phyloP scores from a whole-genome alignment of 2,888 invertebrate genomes.

The Deilephila porcellus region DNA sequence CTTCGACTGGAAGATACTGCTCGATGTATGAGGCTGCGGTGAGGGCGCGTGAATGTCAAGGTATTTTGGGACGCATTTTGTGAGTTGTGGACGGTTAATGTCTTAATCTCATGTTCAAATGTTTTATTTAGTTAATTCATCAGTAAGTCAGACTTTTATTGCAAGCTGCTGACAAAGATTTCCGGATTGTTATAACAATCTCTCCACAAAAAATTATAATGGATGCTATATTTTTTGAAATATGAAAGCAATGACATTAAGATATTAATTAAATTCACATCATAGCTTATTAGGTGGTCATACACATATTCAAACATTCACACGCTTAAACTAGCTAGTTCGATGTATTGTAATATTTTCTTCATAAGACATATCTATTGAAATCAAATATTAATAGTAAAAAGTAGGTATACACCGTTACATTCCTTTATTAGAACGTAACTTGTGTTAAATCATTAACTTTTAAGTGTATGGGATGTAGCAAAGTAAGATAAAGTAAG shows the following conservation, averaged over 20 bases:
- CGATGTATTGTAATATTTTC: neutral
- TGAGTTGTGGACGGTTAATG: neutral
- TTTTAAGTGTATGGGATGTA: neutral
- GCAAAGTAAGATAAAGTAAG: neutral
- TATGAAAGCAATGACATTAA: neutral
- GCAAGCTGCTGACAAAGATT: too few relatives aligned
- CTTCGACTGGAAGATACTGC: constrained; percentile 89
- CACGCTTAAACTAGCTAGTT: neutral
- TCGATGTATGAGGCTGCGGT: constrained; percentile 43
- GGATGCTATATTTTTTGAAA: neutral
- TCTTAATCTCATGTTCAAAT: neutral
- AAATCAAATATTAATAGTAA: neutral
- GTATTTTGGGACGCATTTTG: neutral
- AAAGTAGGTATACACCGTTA: constrained; percentile 12
- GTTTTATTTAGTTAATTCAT: too few relatives aligned
- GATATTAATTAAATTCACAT: neutral
- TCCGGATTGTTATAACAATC: too few relatives aligned
- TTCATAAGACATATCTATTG: constrained; percentile 9
- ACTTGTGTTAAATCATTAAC: neutral
- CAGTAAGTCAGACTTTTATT: too few relatives aligned
- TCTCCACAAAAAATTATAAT: too few relatives aligned
- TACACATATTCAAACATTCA: constrained; percentile 1
- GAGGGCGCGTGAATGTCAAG: neutral
- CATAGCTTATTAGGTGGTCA: neutral
- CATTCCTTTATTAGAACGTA: constrained; percentile 25